Evolutionary conservation across 2,888 invertebrate species (phyloP), one percentile per base, ranked within the genome.

Genomic region (Cepaea hortensis): DNA sequence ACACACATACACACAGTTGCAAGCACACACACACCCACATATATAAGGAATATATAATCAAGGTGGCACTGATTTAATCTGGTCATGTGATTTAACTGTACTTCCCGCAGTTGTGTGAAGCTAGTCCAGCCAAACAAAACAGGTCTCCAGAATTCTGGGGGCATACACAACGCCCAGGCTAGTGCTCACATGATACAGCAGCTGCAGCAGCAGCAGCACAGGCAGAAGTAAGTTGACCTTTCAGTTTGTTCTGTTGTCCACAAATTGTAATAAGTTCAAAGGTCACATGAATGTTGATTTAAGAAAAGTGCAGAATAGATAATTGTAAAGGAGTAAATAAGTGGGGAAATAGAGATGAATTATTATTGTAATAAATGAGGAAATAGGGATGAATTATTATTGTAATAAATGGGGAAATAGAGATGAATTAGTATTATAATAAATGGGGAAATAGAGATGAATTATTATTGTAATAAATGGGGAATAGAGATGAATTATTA

Each of bases 81-180:
- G 35, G 35, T 35, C 35, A 35, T 35, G 35, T 35, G 35, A 35
- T 35, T 35, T 1, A 35, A 35, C 35, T 35, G 35, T 35, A 35
- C 35, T n/a, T n/a, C 76, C 23, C n/a, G 20, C 85, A 88, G 88
- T 81, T 88, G 88, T 87, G 88, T 88, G 23, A 88, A 87, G 68
- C 82, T 88, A 46, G 88, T 88, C 15, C 88, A 88, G 35, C 88
- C 88, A 18, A 81, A 87, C 68, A 87, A 87, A 81, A 70, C 81
- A 46, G 73, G 77, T 11, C 48, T 20, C 20, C 81, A 35, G 48
- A 85, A 61, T 46, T 4, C 72, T 48, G 85, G 61, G 13, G 85
- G 46, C 11, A 61, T 77, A 46, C 35, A 23, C 62, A 6, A 55
- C 11, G 35, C 73, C 55, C 80, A 80, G 48, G 23, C 18, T 3